Conservation (phyloP, 2,113 vertebrate species). For the Greenwoodochromis staneri region DNA sequence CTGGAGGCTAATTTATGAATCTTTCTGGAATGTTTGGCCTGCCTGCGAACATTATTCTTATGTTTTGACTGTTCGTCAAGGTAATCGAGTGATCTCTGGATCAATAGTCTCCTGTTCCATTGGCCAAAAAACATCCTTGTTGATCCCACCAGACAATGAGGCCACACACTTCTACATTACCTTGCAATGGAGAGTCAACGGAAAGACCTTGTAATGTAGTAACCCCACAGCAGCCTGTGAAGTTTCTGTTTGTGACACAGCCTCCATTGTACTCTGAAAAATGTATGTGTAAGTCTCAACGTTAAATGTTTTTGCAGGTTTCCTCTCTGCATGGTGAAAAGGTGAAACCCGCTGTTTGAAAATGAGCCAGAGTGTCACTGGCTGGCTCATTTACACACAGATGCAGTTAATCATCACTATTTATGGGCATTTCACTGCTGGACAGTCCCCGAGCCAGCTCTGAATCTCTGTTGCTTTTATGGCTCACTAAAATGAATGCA, state of each 20-base stretch:
- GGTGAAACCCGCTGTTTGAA: not conserved
- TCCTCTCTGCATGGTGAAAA: not conserved
- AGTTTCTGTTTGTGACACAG: not conserved
- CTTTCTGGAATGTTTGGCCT: not conserved
- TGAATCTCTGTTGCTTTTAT: not conserved
- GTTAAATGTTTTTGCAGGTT: not conserved
- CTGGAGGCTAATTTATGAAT: not conserved
- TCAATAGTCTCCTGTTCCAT: not conserved
- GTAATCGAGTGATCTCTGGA: not conserved
- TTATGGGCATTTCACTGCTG: not conserved
- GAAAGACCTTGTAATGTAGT: not conserved
- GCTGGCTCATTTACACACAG: not conserved
- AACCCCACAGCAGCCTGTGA: not conserved
- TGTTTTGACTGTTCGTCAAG: not conserved
- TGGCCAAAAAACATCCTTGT: not conserved
- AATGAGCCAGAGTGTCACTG: not conserved
- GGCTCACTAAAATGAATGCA: not conserved
- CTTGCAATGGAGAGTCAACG: not conserved
- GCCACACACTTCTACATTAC: not conserved
- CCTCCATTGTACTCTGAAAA: not conserved
- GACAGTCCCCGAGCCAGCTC: not conserved
- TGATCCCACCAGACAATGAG: not conserved
- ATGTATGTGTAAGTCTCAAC: not conserved
- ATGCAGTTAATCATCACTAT: slow-evolving; percentile 3
- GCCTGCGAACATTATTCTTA: not conserved